A percentile compares a stretch with the other conserved stretches of the same genome.
Conservation (phyloP, 2,113 vertebrate species). For the Oncorhynchus masou region DNA sequence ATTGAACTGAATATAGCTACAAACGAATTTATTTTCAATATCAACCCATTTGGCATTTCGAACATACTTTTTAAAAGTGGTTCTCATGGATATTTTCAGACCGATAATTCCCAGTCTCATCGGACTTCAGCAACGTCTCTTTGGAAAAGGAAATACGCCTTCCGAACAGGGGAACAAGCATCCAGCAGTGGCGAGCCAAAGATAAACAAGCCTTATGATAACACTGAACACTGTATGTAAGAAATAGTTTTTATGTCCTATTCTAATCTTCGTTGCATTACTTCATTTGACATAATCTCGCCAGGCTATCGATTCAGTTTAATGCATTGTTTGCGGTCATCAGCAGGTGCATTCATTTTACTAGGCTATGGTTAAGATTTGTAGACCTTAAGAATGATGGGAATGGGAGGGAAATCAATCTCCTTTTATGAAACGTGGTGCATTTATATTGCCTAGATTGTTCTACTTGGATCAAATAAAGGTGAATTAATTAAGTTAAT, state of each 20-base stretch:
- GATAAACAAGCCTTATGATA: conserved; percentile 75
- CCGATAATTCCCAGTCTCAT: conserved; percentile 41
- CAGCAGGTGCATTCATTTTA: neutral
- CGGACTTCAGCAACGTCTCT: conserved; percentile 49
- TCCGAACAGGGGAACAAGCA: conserved; percentile 57
- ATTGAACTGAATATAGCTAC: neutral
- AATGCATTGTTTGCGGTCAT: neutral
- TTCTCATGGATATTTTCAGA: conserved; percentile 59
- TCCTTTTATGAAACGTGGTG: conserved; percentile 11
- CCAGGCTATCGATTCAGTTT: neutral
- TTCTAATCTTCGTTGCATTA: neutral
- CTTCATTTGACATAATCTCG: neutral
- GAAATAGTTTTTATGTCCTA: conserved; percentile 18
- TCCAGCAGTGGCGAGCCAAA: conserved; percentile 67
- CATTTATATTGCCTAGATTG: neutral
- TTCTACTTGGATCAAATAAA: too few relatives aligned
- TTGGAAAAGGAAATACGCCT: conserved; percentile 67
- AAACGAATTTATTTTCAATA: neutral
- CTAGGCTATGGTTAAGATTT: too few relatives aligned
- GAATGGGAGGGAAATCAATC: neutral
- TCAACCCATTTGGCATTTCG: conserved; percentile 28
- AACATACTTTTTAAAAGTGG: conserved; percentile 37
- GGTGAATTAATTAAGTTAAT: too few relatives aligned
- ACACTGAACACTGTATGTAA: conserved; percentile 70
- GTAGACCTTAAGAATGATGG: too few relatives aligned